A percentile compares a stretch with the other conserved stretches of the same genome.
These are phyloP conservation scores for Petromus typicus DNA, from an alignment of 2,113 vertebrate genomes.

Conservation along the genomic window DNA sequence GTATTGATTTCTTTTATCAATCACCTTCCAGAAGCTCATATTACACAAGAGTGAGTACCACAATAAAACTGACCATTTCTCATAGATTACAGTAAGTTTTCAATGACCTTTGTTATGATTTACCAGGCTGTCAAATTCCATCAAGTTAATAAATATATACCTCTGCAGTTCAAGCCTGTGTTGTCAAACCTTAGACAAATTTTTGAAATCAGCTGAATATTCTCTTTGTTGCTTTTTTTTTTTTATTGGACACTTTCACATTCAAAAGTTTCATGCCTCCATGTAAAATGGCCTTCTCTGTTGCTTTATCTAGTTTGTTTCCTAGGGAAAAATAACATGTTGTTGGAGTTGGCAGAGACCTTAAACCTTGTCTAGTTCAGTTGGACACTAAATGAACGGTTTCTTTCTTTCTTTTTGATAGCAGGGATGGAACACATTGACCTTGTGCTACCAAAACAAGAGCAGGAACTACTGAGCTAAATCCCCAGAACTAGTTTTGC, in stretches of 20 bases:
- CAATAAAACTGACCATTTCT: conserved; percentile 14
- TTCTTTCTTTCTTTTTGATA: no score
- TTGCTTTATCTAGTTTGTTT: conserved; percentile 72
- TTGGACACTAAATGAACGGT: no score
- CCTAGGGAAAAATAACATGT: conserved; percentile 64
- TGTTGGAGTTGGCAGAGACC: conserved; percentile 48
- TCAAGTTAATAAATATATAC: conserved; percentile 43
- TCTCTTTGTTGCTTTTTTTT: conserved; percentile 43
- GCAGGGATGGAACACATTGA: no score
- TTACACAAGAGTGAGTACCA: conserved; percentile 4
- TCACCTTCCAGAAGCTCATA: conserved; percentile 24
- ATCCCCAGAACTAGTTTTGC: not conserved
- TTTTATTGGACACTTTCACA: conserved; percentile 60
- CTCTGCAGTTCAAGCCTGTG: not conserved
- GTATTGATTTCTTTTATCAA: conserved; percentile 18
- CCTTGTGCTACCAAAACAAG: no score
- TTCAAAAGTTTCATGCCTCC: conserved; percentile 62
- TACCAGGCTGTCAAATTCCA: conserved; percentile 19
- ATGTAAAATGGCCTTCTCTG: conserved; percentile 65
- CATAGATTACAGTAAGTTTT: conserved; percentile 6
- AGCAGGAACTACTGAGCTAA: no score
- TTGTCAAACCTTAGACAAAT: conserved; percentile 20
- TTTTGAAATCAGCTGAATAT: conserved; percentile 36
- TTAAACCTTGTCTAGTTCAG: conserved; percentile 25
- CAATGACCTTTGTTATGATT: conserved; percentile 3